Base-by-base conservation (phyloP, 2,888 invertebrate species). In the Phyllotreta cruciferae region DNA sequence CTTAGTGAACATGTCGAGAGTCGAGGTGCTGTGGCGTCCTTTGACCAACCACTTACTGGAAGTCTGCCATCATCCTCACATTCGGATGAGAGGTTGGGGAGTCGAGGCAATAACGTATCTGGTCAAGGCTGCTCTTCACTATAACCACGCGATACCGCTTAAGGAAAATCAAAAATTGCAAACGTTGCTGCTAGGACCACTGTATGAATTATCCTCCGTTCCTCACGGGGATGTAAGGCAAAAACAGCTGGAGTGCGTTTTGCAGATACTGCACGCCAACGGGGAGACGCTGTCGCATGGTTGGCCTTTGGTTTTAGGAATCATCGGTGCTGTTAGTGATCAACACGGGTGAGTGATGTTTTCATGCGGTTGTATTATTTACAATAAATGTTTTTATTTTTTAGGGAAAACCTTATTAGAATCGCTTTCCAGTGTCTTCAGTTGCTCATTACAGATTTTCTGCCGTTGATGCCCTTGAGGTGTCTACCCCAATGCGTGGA, bases 341-440 rank as follows among this genome's bases (percentile, higher is more conserved):
- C 93, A 94, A 77, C 96, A 96, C 78, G 94, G 94, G 94, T 93
- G 81, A 77, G 67, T 68, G 6, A 34, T 3, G 8, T 50, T 5
- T 1, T 14, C 6, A 50, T 10, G 5, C 8, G 1, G 35, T n/a
- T 11, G 14, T 9, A 7, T 8, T 24, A 13, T 24, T 47, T 7
- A n/a, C 41, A 9, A 14, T 13, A 34, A 39, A 53, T 24, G 5
- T 39, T 54, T 42, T 58, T 67, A 45, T 66, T 69, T 77, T 79
- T 56, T 78, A 93, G 93, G 62, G 96, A 98, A 82, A 91, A 92
- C 75, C 83, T 98, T 71, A 93, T 98, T 72, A 88, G 96, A 39
- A 91, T 94, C 62, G 97, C 97, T 56, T 98, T 98, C 83, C 96
- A 97, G 81, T 96, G 97, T 82, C 87, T 97, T 54, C 97, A 98